These are phyloP conservation scores for Conus canariensis DNA, from an alignment of 2,888 invertebrate species.

Conservation along the genomic window DNA sequence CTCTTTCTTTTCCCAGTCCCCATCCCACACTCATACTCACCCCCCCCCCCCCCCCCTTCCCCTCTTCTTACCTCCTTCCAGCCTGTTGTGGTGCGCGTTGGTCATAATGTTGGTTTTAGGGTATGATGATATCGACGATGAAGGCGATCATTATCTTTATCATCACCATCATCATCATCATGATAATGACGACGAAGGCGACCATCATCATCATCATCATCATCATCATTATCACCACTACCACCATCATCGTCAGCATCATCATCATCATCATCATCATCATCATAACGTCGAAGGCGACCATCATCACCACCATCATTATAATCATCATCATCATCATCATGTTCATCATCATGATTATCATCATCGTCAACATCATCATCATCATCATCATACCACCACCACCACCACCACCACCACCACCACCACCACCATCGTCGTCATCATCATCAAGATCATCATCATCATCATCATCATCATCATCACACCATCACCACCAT, in stretches of 20 bases:
- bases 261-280: too few species aligned
- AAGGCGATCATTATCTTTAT: neutral
- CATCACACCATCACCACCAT: neutral
- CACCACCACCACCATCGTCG: neutral
- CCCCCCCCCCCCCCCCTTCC: too few species aligned
- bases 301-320: neutral
- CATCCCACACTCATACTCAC: too few species aligned
- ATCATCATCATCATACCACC: too few species aligned
- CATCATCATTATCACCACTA: neutral
- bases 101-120: too few species aligned
- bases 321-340: neutral
- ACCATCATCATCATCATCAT: conserved; percentile 16
- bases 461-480: neutral
- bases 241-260: too few species aligned
- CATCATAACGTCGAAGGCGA: too few species aligned
- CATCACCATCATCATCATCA: conserved; percentile 13
- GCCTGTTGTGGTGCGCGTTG: too few species aligned
- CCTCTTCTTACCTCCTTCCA: too few species aligned
- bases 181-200: too few species aligned
- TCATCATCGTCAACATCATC: neutral
- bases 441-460: conserved; percentile 1
- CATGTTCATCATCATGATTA: neutral
- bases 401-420: neutral
- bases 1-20: too few species aligned
- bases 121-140: too few species aligned